Evolutionary conservation across 1,140 invertebrate species (phyloP).

Genomic region (Agrilus planipennis): DNA sequence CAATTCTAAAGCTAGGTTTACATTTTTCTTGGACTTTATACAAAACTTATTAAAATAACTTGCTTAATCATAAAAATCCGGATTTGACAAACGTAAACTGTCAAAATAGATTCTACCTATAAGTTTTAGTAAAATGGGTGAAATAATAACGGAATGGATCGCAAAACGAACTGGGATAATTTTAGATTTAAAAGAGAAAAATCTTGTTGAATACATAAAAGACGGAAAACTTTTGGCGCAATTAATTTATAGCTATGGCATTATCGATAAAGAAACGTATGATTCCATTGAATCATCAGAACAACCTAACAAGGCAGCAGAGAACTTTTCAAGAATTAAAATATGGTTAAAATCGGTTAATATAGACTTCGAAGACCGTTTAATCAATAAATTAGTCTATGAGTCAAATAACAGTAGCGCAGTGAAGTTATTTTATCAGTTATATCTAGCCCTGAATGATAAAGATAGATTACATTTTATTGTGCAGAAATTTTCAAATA

Average conservation of each 20-base stretch:
- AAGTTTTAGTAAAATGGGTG: too few species aligned
- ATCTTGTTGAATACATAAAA: constrained; percentile 27
- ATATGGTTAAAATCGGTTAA: constrained; percentile 40
- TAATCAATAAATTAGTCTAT: constrained; percentile 35
- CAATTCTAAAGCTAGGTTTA: too few species aligned
- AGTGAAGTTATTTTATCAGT: constrained; percentile 43
- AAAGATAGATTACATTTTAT: constrained; percentile 30
- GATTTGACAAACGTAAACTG: too few species aligned
- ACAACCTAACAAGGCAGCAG: constrained; percentile 33
- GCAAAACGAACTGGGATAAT: constrained; percentile 19
- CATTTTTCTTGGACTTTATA: too few species aligned
- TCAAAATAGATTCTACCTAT: too few species aligned
- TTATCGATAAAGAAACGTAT: constrained; percentile 33
- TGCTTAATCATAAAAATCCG: too few species aligned
- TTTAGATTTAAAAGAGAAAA: constrained; percentile 16
- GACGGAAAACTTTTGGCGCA: constrained; percentile 34
- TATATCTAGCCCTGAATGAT: constrained; percentile 45
- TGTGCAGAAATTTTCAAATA: constrained; percentile 5
- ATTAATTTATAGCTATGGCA: constrained; percentile 34
- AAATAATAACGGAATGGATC: constrained; percentile 24
- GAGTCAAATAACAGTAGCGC: constrained; percentile 31
- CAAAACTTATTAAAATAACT: too few species aligned
- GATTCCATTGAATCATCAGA: constrained; percentile 27
- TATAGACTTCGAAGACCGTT: too few species aligned
- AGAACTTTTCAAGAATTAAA: constrained; percentile 37